Evolutionary conservation across 37 sponge, comb jelly and placozoan genomes (phyloP).

Genomic region (Ephydatia muelleri): DNA sequence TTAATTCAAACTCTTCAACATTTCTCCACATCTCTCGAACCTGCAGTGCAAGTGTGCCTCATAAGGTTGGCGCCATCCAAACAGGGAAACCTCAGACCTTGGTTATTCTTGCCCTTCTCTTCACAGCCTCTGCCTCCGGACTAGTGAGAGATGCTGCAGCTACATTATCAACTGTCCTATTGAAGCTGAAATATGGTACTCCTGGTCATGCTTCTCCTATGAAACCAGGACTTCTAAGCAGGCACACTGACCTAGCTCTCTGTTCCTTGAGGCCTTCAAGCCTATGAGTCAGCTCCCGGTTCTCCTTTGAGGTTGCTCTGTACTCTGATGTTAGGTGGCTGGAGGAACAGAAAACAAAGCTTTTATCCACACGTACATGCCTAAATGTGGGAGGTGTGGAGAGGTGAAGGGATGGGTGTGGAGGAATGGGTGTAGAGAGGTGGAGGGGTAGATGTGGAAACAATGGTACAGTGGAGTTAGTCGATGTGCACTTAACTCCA

Average conservation of each 20-base stretch:
- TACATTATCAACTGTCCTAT: too few relatives aligned
- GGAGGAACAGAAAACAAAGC: neutral
- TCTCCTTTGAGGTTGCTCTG: slow-evolving; percentile 12
- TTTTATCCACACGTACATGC: too few relatives aligned
- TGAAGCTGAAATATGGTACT: neutral
- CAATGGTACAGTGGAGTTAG: neutral
- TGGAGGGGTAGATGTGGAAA: neutral
- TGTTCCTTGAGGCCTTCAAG: slow-evolving; percentile 11
- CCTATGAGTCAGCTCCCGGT: slow-evolving; percentile 24
- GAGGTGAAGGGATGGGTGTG: neutral
- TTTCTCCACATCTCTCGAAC: slow-evolving; percentile 30
- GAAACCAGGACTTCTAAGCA: neutral
- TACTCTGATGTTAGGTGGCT: slow-evolving; percentile 37
- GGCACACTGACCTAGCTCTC: slow-evolving; percentile 9
- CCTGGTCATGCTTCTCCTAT: neutral
- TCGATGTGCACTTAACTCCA: too few relatives aligned
- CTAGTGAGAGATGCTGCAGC: neutral
- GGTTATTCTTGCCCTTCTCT: slow-evolving; percentile 25
- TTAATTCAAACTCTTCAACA: slow-evolving; percentile 25
- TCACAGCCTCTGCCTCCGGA: slow-evolving; percentile 5
- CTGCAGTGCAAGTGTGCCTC: neutral
- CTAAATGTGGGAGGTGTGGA: too few relatives aligned
- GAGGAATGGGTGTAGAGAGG: slow-evolving; percentile 1
- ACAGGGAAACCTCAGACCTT: slow-evolving; percentile 3
- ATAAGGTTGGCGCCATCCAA: neutral